Evolutionary conservation across 2,113 vertebrate species (phyloP).

Genomic region (Oncorhynchus clarkii): DNA sequence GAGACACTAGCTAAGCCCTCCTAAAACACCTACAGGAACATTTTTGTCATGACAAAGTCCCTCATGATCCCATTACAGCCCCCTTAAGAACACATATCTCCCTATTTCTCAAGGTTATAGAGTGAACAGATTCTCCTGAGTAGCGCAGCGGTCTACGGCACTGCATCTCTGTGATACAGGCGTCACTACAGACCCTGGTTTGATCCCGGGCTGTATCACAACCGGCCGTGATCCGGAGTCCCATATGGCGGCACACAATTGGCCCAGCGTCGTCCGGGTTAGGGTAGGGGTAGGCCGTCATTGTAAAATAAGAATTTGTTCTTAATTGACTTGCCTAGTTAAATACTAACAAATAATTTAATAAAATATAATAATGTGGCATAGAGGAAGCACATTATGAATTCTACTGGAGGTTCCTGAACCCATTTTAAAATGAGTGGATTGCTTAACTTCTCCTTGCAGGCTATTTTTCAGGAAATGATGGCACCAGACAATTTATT

Average conservation of each 20-base stretch:
- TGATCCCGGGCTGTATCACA: too few relatives aligned
- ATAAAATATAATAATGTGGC: slow-evolving; percentile 18
- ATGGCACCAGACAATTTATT: slow-evolving; percentile 51
- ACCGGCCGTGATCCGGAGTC: too few relatives aligned
- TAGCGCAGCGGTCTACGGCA: too few relatives aligned
- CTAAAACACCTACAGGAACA: slow-evolving; percentile 15
- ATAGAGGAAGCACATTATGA: slow-evolving; percentile 15
- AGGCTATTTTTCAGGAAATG: slow-evolving; percentile 39
- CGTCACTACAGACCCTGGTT: too few relatives aligned
- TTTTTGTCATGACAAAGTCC: neutral
- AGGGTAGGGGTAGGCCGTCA: too few relatives aligned
- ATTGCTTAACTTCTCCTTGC: slow-evolving; percentile 29
- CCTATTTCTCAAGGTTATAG: slow-evolving; percentile 14
- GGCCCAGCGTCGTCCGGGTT: too few relatives aligned
- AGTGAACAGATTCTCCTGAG: neutral
- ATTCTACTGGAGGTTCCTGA: slow-evolving; percentile 33
- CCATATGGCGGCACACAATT: too few relatives aligned
- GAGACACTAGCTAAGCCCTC: neutral
- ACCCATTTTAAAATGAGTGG: slow-evolving; percentile 40
- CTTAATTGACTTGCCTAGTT: too few relatives aligned
- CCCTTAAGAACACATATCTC: neutral
- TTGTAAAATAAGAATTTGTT: too few relatives aligned
- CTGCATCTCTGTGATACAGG: too few relatives aligned
- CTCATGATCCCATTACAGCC: slow-evolving; percentile 9
- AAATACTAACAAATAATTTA: too few relatives aligned